A percentile compares a stretch with the other conserved stretches of the same genome.
Evolutionary conservation across 2,888 invertebrate species (phyloP).

Genomic region (Ptilodon capucinus): DNA sequence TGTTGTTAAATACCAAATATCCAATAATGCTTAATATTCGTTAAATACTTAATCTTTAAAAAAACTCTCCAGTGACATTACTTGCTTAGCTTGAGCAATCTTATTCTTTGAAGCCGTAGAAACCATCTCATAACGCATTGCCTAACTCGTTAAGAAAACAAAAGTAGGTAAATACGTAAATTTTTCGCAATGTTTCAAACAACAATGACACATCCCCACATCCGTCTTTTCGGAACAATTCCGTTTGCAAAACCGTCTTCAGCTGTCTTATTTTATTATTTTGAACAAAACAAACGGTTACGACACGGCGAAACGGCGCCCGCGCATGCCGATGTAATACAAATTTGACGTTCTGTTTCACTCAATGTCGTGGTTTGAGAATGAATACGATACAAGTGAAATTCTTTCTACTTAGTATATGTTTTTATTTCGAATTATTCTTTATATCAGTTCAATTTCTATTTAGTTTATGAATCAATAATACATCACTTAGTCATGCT

Average conservation of each 20-base stretch:
- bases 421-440: too few relatives aligned
- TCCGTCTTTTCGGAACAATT: constrained; percentile 25
- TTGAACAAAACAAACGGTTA: constrained; percentile 30
- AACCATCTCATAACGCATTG: too few relatives aligned
- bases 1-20: too few relatives aligned
- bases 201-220: constrained; percentile 29
- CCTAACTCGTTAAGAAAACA: too few relatives aligned
- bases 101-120: too few relatives aligned
- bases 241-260: constrained; percentile 30
- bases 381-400: not conserved
- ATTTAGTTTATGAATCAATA: not conserved
- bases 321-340: constrained; percentile 30
- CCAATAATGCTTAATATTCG: too few relatives aligned
- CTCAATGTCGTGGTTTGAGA: constrained; percentile 8
- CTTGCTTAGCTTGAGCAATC: too few relatives aligned
- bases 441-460: too few relatives aligned
- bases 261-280: constrained; percentile 23
- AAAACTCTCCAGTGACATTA: too few relatives aligned
- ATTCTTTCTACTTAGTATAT: not conserved
- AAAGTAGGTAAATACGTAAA: constrained; percentile 1
- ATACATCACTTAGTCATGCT: too few relatives aligned
- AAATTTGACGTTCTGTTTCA: constrained; percentile 45
- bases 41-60: too few relatives aligned
- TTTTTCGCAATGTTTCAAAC: constrained; percentile 18
- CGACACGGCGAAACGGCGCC: constrained; percentile 24